phyloP scores from a whole-genome alignment of 2,797 vertebrate species.

The Hyperoplus immaculatus region DNA sequence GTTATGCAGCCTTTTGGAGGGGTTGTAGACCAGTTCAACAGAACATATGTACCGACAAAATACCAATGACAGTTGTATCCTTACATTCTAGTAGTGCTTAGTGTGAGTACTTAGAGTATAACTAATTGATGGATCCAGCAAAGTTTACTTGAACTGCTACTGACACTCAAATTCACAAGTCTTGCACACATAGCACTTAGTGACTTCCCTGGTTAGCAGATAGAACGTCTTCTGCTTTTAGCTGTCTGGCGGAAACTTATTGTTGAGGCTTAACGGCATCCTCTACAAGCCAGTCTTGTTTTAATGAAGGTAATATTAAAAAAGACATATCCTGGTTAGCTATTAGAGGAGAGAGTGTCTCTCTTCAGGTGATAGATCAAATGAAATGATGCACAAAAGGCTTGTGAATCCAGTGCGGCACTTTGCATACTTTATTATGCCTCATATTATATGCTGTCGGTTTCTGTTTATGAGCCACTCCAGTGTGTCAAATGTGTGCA shows the following conservation, averaged over 20 bases:
- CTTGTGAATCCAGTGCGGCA: slow-evolving; percentile 24
- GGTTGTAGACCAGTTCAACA: neutral
- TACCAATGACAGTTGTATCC: neutral
- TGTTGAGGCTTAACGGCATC: slow-evolving; percentile 29
- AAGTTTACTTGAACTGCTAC: neutral
- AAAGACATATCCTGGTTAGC: slow-evolving; percentile 34
- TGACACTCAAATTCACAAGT: slow-evolving; percentile 8
- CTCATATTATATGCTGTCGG: slow-evolving; percentile 1
- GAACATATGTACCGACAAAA: slow-evolving; percentile 1
- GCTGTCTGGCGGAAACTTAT: slow-evolving; percentile 35
- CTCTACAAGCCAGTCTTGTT: slow-evolving; percentile 2
- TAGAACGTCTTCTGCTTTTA: slow-evolving; percentile 5
- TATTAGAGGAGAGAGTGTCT: slow-evolving; percentile 6
- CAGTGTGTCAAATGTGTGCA: neutral
- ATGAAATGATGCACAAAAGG: slow-evolving; percentile 30
- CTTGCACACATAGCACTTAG: slow-evolving; percentile 13
- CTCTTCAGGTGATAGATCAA: slow-evolving; percentile 32
- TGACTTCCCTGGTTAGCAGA: slow-evolving; percentile 10
- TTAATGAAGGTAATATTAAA: slow-evolving; percentile 41
- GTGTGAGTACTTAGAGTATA: neutral
- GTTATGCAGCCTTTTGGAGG: neutral
- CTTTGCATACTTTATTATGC: slow-evolving; percentile 16
- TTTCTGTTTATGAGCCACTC: slow-evolving; percentile 6
- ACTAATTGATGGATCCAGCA: neutral
- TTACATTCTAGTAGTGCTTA: neutral